A percentile compares a stretch with the other conserved stretches of the same genome.
phyloP scores from a whole-genome alignment of 35 echinoderm and acorn worm genomes.

The Chiridota heheva region DNA sequence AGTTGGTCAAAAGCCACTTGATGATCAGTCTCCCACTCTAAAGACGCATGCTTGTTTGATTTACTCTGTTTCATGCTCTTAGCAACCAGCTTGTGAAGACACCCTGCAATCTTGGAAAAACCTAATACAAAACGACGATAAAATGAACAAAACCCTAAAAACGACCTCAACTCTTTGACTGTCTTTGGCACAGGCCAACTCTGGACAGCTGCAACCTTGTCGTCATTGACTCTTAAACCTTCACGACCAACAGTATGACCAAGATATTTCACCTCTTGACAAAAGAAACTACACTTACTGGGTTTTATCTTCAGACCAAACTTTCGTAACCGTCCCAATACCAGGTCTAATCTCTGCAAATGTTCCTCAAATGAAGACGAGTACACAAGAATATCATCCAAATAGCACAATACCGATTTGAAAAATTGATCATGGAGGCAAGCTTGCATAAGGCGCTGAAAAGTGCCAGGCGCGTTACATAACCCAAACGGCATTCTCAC shows the following conservation, averaged over 20 bases:
- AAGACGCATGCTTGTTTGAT: neutral
- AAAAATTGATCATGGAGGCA: constrained; percentile 60
- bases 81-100: neutral
- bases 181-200: constrained; percentile 17
- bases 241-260: constrained; percentile 15
- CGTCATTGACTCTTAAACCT: constrained; percentile 14
- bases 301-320: constrained; percentile 23
- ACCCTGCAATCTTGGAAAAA: constrained; percentile 49
- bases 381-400: constrained; percentile 69
- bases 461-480: constrained; percentile 65
- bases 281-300: constrained; percentile 34
- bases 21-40: neutral
- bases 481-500: constrained; percentile 36
- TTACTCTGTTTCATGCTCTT: neutral
- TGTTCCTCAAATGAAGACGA: constrained; percentile 48
- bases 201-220: constrained; percentile 19
- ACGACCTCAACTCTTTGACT: constrained; percentile 37
- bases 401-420: constrained; percentile 47
- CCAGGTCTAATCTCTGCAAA: constrained; percentile 1
- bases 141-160: constrained; percentile 42
- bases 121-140: constrained; percentile 44
- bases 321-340: constrained; percentile 13
- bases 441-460: constrained; percentile 65
- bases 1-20: neutral
- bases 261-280: constrained; percentile 34